Evolutionary conservation across 2,113 vertebrate genomes (phyloP).

Genomic region (mouse (Mus musculus)): GRCm39 chr13:46697001-46697500

Average conservation of each 20-base stretch:
- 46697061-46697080: background rate
- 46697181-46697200: background rate
- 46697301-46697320: background rate
- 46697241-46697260: background rate
- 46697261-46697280: background rate
- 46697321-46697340: constrained; percentile 27
- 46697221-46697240: background rate
- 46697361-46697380: background rate
- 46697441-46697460: constrained; percentile 3
- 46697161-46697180: background rate
- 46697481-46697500: background rate
- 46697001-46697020: background rate
- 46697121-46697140: background rate
- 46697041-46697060: background rate
- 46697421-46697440: background rate
- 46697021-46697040: constrained; percentile 48
- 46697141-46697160: background rate
- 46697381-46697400: background rate
- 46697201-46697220: background rate
- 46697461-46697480: constrained; percentile 19
- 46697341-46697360: constrained; percentile 35
- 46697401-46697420: background rate
- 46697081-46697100: background rate
- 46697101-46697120: background rate
- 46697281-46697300: background rate